phyloP scores from a whole-genome alignment of 2,888 invertebrate species.

The Caenorhabditis sp. region DNA sequence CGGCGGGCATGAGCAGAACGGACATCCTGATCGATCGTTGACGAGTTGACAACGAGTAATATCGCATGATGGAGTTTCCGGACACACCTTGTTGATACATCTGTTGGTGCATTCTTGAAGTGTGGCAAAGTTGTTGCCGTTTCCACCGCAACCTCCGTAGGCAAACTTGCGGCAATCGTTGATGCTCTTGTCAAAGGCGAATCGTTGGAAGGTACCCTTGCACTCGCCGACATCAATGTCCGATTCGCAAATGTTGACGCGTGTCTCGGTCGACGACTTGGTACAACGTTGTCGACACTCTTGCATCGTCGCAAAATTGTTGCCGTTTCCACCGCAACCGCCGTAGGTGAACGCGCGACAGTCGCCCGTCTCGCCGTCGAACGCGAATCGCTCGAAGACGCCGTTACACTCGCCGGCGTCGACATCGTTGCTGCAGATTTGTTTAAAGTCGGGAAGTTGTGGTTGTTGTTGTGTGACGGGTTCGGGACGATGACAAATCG shows the following conservation, averaged over 20 bases:
- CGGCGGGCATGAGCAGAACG: slow-evolving; percentile 68
- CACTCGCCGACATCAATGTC: slow-evolving; percentile 65
- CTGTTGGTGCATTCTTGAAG: slow-evolving; percentile 60
- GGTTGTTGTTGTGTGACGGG: slow-evolving; percentile 9
- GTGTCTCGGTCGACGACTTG: slow-evolving; percentile 19
- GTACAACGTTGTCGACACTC: slow-evolving; percentile 64
- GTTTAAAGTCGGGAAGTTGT: slow-evolving; percentile 44
- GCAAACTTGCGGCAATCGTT: slow-evolving; percentile 64
- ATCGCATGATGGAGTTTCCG: slow-evolving; percentile 61
- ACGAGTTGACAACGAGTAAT: slow-evolving; percentile 64
- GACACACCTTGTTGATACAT: slow-evolving; percentile 68
- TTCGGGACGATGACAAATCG: slow-evolving; percentile 58
- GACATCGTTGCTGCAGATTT: slow-evolving; percentile 61
- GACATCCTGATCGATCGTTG: slow-evolving; percentile 65
- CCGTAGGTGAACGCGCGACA: slow-evolving; percentile 67
- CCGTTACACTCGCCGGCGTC: slow-evolving; percentile 66
- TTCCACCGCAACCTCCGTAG: slow-evolving; percentile 69
- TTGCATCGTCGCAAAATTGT: slow-evolving; percentile 66
- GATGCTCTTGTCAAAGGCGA: slow-evolving; percentile 69
- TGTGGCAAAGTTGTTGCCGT: slow-evolving; percentile 69
- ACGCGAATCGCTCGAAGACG: slow-evolving; percentile 53
- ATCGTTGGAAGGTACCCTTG: slow-evolving; percentile 62
- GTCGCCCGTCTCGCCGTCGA: slow-evolving; percentile 47
- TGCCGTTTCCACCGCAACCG: slow-evolving; percentile 69
- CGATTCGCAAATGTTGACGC: slow-evolving; percentile 53